Base-by-base conservation (phyloP, 2,113 vertebrate species). In the Centropus bengalensis region DNA sequence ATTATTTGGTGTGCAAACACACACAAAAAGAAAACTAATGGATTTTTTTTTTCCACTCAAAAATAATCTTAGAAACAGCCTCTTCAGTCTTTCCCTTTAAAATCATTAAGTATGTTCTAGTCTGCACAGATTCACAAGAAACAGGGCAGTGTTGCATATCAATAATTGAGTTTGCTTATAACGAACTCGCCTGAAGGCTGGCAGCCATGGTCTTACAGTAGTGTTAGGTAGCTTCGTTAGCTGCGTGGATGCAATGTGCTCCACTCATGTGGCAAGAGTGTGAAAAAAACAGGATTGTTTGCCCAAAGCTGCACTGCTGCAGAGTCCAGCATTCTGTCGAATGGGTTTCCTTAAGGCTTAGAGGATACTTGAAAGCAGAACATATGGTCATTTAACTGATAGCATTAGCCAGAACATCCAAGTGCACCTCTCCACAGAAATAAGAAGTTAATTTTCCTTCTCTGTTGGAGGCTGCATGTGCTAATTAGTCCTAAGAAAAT, bases 371-470 rank as follows among this genome's bases (percentile, higher is more conserved):
- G 54, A 84, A 82, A 91, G 62, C 1, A 1, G 86, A 73, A 27
- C 0, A 0, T 73, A 26, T 19, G 36, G 36, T 71, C 49, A 36
- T 68, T 82, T 77, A 73, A 58, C 28, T 58, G 59, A 44, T 1
- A 5, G 40, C 10, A 1, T 56, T 15, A 83, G 36, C 26, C 54
- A 54, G 69, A 88, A 71, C n/a, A 56, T 52, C 23, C 62, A 75
- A 82, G 64, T 27, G 30, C 28, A 75, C n/a, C 69, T 82, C 95
- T 73, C 91, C 71, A n/a, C 73, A 92, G 93, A 95, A 96, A 91
- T 44, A 49, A 71, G 40, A 92, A 92, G 62, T 54, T 87, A 84
- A 92, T 94, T 95, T 87, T 87, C 91, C 44, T 79, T 92, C 96
- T 91, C 89, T 89, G 91, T 58, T 94, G 95, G 92, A 96, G 89